These are phyloP conservation scores for Chromis chromis DNA, from an alignment of 2,797 vertebrate genomes.

Conservation along the genomic window DNA sequence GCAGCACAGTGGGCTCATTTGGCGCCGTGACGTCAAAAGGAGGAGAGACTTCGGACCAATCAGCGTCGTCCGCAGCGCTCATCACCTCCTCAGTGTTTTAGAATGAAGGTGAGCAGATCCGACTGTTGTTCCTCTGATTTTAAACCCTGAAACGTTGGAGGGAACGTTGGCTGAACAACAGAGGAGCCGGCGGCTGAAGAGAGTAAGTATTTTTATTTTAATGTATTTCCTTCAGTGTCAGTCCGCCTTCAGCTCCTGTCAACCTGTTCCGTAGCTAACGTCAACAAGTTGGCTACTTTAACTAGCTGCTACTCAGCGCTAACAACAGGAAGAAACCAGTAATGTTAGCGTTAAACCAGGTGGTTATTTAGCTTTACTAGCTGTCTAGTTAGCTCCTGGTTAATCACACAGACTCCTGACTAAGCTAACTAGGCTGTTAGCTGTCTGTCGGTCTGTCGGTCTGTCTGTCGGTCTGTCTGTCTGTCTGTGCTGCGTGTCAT, in stretches of 20 bases:
- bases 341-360: not conserved
- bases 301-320: not conserved
- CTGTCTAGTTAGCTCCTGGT: not conserved
- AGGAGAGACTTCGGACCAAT: slow-evolving; percentile 76
- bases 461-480: slow-evolving; percentile 12
- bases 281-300: slow-evolving; percentile 62
- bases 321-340: not conserved
- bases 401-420: not conserved
- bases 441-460: slow-evolving; percentile 16
- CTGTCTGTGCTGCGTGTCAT: slow-evolving; percentile 48
- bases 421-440: slow-evolving; percentile 31
- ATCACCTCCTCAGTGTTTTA: slow-evolving; percentile 45
- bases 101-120: slow-evolving; percentile 42
- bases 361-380: not conserved
- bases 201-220: slow-evolving; percentile 19
- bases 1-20: not conserved
- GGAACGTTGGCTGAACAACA: not conserved
- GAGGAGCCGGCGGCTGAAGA: not conserved
- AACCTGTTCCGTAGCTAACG: slow-evolving; percentile 32
- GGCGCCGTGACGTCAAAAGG: slow-evolving; percentile 66
- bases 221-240: not conserved
- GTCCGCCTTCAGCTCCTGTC: not conserved
- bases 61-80: slow-evolving; percentile 36
- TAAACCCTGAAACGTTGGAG: not conserved
- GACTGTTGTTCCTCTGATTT: not conserved